phyloP scores from a whole-genome alignment of 2,797 vertebrate species.

The Poecilia velifera region DNA sequence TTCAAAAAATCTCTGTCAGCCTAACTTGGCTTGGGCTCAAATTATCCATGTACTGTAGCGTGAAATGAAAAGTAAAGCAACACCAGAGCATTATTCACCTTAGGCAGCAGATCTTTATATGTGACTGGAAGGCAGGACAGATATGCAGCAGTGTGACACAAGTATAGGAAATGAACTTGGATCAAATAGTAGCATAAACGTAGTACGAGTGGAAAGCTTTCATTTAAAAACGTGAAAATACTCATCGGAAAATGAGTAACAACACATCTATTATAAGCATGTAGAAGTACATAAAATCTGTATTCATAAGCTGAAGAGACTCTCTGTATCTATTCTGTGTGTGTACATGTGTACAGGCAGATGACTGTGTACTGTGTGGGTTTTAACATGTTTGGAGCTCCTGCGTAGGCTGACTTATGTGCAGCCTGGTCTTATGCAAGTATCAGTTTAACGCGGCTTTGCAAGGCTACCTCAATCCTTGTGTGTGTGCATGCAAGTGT shows the following conservation, averaged over 20 bases:
- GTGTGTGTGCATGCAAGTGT: constrained; percentile 1
- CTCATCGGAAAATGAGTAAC: not conserved
- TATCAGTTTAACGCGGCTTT: constrained; percentile 26
- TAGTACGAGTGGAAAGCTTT: constrained; percentile 9
- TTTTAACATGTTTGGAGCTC: constrained; percentile 55
- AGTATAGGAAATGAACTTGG: not conserved
- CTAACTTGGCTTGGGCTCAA: not conserved
- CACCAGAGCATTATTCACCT: not conserved
- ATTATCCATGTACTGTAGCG: not conserved
- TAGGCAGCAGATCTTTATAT: not conserved
- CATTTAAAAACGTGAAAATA: not conserved
- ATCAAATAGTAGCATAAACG: not conserved
- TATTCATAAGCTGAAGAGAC: constrained; percentile 31
- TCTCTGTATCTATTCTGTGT: constrained; percentile 1
- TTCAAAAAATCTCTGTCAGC: not conserved
- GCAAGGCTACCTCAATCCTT: not conserved
- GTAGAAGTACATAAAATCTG: constrained; percentile 2
- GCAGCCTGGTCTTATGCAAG: constrained; percentile 56
- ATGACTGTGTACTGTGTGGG: constrained; percentile 46
- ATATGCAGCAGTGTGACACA: not conserved
- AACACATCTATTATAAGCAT: constrained; percentile 11
- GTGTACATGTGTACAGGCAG: constrained; percentile 24
- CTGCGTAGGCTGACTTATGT: constrained; percentile 56
- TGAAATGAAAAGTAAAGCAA: not conserved
- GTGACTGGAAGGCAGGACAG: not conserved